phyloP scores from a whole-genome alignment of 2,888 invertebrate genomes.

The Zygogramma bicolorata region DNA sequence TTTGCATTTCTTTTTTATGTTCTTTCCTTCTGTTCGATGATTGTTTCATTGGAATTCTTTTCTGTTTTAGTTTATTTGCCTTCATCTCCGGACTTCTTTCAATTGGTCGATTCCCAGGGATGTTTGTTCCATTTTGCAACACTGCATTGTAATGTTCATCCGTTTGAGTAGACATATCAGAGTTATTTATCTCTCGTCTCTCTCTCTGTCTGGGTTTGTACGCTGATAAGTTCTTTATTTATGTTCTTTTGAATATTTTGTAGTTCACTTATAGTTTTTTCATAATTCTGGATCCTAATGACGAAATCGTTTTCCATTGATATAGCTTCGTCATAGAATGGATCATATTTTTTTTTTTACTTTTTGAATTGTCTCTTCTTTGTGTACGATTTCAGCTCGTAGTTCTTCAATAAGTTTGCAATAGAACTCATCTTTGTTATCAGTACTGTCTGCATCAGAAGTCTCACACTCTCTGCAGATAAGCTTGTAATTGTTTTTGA shows the following conservation, averaged over 20 bases:
- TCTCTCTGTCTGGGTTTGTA: not conserved
- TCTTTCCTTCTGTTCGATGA: not conserved
- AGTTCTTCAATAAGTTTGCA: not conserved
- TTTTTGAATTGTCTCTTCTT: no score
- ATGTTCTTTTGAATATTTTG: not conserved
- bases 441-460: not conserved
- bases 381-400: not conserved
- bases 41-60: not conserved
- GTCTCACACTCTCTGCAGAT: not conserved
- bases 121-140: not conserved
- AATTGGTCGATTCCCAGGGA: not conserved
- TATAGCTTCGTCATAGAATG: not conserved
- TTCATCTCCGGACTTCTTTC: not conserved
- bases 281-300: not conserved
- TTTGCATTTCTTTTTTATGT: not conserved
- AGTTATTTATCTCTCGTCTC: not conserved
- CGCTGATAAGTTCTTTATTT: not conserved
- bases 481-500: not conserved
- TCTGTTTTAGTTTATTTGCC: not conserved
- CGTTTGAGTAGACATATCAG: not conserved
- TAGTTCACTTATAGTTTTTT: not conserved
- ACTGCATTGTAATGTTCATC: not conserved
- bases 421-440: not conserved
- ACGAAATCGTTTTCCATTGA: slow-evolving; percentile 2
- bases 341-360: not conserved